A percentile compares a stretch with the other conserved stretches of the same genome.
These are phyloP conservation scores for Rallus limicola DNA, from an alignment of 2,113 vertebrate species.

Conservation along the genomic window DNA sequence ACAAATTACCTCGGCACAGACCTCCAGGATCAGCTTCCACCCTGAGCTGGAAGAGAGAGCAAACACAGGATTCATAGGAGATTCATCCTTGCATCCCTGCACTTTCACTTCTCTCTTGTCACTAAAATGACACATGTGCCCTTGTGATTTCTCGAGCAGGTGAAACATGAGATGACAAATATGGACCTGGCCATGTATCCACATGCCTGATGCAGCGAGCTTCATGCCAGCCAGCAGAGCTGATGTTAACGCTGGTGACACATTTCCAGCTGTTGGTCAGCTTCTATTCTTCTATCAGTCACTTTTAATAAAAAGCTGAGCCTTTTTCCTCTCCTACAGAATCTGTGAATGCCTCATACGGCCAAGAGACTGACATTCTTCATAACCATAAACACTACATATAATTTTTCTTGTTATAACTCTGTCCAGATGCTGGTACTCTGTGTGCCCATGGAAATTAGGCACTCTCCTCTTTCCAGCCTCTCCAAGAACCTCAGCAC, in stretches of 20 bases:
- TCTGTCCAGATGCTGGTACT: slow-evolving; percentile 14
- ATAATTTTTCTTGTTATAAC: background rate
- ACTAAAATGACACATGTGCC: background rate
- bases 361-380: background rate
- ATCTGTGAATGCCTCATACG: background rate
- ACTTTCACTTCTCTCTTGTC: background rate
- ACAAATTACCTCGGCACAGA: background rate
- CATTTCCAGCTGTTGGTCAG: background rate
- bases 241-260: background rate
- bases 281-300: background rate
- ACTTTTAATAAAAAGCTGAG: background rate
- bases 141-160: background rate
- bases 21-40: background rate
- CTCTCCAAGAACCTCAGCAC: slow-evolving; percentile 6
- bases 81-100: background rate
- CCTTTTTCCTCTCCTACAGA: background rate
- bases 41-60: background rate
- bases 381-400: background rate
- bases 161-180: background rate
- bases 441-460: background rate
- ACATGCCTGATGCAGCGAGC: background rate
- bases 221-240: background rate
- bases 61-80: too few relatives aligned
- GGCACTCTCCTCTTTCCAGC: background rate
- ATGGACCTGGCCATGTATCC: background rate